A percentile compares a stretch with the other conserved stretches of the same genome.
These are phyloP conservation scores for Aurelia aurita complex sp. Pacific DNA, from an alignment of 30 jellyfish, hydroid and myxozoan genomes.

Conservation along the genomic window DNA sequence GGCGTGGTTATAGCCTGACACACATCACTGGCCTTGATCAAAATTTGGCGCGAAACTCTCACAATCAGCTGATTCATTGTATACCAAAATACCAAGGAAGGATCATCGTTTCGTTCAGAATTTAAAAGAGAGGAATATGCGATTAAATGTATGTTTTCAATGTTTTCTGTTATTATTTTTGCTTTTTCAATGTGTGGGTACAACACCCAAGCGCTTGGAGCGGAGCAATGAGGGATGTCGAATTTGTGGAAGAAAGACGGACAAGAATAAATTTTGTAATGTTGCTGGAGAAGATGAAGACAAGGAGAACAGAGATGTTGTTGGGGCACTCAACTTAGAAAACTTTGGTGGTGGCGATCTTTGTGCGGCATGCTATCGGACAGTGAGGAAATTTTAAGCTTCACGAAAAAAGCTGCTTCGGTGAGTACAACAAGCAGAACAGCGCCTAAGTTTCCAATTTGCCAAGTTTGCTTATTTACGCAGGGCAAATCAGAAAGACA, in stretches of 20 bases:
- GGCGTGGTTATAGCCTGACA: background rate
- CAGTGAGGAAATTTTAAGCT: constrained; percentile 1
- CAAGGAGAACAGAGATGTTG: background rate
- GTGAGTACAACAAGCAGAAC: background rate
- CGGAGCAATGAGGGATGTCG: background rate
- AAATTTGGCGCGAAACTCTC: constrained; percentile 14
- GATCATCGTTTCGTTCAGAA: background rate
- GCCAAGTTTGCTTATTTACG: too few relatives aligned
- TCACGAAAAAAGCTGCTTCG: constrained; percentile 3
- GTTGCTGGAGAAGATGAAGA: constrained; percentile 2
- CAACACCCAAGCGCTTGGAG: constrained; percentile 12
- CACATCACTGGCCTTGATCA: background rate
- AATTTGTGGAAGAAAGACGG: background rate
- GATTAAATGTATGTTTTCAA: background rate
- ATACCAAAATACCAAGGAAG: too few relatives aligned
- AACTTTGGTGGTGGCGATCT: background rate
- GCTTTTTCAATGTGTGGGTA: background rate
- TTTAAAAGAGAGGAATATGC: background rate
- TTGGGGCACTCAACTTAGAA: background rate
- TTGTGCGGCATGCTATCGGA: constrained; percentile 3
- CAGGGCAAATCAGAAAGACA: too few relatives aligned
- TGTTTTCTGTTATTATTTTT: background rate
- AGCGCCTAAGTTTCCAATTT: too few relatives aligned
- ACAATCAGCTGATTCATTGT: constrained; percentile 11
- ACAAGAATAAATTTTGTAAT: constrained; percentile 1